Conservation (phyloP, 2,888 invertebrate genomes). For the Zhengitettix transpicula region DNA sequence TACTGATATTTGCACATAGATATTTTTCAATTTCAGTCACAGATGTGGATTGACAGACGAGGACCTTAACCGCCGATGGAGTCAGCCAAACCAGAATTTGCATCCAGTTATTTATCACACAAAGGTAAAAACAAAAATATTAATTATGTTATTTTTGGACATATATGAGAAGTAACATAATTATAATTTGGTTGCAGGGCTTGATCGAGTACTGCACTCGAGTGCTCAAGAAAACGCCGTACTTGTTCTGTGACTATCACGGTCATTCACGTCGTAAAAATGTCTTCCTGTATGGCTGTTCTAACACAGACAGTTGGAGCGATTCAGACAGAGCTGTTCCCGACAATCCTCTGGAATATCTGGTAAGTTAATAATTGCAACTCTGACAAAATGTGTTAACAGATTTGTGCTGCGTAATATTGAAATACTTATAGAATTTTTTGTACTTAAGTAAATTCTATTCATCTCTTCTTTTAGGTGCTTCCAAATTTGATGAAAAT, state of each 20-base stretch:
- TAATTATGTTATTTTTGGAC: too few species aligned
- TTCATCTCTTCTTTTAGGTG: constrained; percentile 29
- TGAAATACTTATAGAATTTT: not conserved
- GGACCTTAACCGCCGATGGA: constrained; percentile 76
- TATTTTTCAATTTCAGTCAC: constrained; percentile 34
- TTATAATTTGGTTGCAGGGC: constrained; percentile 25
- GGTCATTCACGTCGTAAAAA: constrained; percentile 74
- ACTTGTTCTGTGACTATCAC: constrained; percentile 59
- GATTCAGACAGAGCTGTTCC: constrained; percentile 36
- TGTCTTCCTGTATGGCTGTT: constrained; percentile 74
- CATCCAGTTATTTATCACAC: constrained; percentile 74
- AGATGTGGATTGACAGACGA: constrained; percentile 70
- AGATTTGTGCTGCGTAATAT: not conserved
- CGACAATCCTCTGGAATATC: constrained; percentile 41
- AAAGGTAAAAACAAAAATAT: constrained; percentile 33
- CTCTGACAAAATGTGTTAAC: not conserved
- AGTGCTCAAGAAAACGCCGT: constrained; percentile 39
- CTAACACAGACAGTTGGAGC: constrained; percentile 49
- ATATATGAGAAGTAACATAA: too few species aligned
- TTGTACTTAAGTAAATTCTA: constrained; percentile 1
- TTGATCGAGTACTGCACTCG: constrained; percentile 43
- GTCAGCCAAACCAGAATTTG: constrained; percentile 49
- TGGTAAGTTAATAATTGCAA: constrained; percentile 27
- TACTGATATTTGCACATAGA: not conserved
- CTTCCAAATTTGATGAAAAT: constrained; percentile 55